phyloP scores from a whole-genome alignment of 1,140 invertebrate species.

The Drosophila bocqueti region DNA sequence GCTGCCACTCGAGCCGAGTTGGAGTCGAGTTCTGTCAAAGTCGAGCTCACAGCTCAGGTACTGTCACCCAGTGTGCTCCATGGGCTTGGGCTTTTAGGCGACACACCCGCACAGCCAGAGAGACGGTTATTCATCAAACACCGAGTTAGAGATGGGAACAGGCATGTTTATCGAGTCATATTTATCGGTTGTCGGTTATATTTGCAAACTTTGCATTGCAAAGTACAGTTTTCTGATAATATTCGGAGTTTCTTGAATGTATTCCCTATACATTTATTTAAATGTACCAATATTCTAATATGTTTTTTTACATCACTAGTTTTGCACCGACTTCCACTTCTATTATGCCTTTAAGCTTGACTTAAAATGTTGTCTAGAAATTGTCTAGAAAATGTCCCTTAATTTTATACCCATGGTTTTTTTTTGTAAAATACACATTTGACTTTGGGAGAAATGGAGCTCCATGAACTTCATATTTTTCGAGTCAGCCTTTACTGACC shows the following conservation, averaged over 20 bases:
- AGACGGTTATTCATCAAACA: conserved; percentile 60
- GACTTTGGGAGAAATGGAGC: too few relatives aligned
- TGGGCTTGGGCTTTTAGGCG: conserved; percentile 29
- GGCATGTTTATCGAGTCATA: background rate
- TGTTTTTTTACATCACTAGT: background rate
- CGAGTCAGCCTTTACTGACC: conserved; percentile 29
- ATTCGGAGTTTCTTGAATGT: background rate
- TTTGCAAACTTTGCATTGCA: too few relatives aligned
- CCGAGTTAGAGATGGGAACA: conserved; percentile 24
- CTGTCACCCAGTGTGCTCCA: conserved; percentile 39
- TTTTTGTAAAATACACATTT: too few relatives aligned
- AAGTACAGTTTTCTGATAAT: too few relatives aligned
- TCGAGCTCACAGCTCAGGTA: conserved; percentile 41
- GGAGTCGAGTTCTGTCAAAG: conserved; percentile 43
- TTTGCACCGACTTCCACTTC: too few relatives aligned
- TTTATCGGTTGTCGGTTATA: background rate
- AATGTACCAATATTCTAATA: background rate
- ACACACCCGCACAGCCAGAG: conserved; percentile 37
- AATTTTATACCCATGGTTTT: too few relatives aligned
- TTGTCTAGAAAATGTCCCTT: too few relatives aligned
- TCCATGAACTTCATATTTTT: too few relatives aligned
- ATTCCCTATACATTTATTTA: too few relatives aligned
- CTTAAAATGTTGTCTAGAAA: too few relatives aligned
- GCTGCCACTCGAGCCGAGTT: conserved; percentile 48
- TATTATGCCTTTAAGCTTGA: too few relatives aligned